phyloP scores from a whole-genome alignment of 2,888 invertebrate species.

The Osedax frankpressi region DNA sequence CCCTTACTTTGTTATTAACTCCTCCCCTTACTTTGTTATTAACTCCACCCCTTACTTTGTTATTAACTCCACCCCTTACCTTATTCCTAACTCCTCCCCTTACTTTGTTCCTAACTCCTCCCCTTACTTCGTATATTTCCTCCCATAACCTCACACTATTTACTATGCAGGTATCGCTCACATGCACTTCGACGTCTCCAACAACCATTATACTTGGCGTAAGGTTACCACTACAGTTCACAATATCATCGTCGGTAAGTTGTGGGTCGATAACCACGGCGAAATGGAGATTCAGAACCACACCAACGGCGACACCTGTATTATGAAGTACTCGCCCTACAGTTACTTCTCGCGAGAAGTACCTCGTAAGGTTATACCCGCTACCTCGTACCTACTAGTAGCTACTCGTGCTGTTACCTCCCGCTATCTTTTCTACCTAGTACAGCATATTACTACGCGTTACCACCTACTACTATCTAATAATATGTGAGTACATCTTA shows the following conservation, averaged over 20 bases:
- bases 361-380: conserved; percentile 55
- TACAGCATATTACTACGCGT: neutral
- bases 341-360: conserved; percentile 94
- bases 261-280: conserved; percentile 99
- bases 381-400: too few relatives aligned
- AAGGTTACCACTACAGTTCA: conserved; percentile 97
- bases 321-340: conserved; percentile 91
- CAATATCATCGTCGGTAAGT: conserved; percentile 96
- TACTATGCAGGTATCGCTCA: conserved; percentile 53
- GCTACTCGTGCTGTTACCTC: neutral
- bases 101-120: too few relatives aligned
- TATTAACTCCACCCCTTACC: too few relatives aligned
- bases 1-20: too few relatives aligned
- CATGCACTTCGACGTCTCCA: conserved; percentile 50
- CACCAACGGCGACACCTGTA: conserved; percentile 77
- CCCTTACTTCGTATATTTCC: too few relatives aligned
- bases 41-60: too few relatives aligned
- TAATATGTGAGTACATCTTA: too few relatives aligned
- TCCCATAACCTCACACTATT: too few relatives aligned
- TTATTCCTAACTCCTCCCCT: too few relatives aligned
- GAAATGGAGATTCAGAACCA: conserved; percentile 94
- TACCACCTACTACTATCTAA: too few relatives aligned
- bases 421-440: neutral
- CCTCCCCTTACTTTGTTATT: too few relatives aligned
- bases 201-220: conserved; percentile 86